A percentile compares a stretch with the other conserved stretches of the same genome.
These are phyloP conservation scores for Thaleichthys pacificus DNA, from an alignment of 2,797 vertebrate genomes.

Conservation along the genomic window DNA sequence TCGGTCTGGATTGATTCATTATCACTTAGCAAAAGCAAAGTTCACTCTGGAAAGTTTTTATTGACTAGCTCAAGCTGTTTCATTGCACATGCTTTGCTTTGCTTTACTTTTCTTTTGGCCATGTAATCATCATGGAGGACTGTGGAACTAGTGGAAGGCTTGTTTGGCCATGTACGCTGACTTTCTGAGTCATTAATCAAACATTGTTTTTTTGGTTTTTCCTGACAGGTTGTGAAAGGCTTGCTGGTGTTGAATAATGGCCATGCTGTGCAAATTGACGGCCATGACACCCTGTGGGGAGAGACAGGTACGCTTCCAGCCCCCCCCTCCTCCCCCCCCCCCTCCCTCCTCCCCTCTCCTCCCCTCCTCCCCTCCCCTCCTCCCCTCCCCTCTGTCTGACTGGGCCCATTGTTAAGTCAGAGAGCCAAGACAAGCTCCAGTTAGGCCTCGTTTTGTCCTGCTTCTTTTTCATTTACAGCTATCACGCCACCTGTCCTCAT, in stretches of 20 bases:
- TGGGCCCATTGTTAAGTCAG: constrained; percentile 9
- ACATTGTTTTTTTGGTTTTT: constrained; percentile 43
- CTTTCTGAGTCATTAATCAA: constrained; percentile 63
- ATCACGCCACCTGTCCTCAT: not conserved
- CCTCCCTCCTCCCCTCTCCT: constrained; percentile 22
- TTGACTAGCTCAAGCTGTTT: constrained; percentile 33
- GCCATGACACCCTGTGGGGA: constrained; percentile 94
- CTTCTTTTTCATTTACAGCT: not conserved
- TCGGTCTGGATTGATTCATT: constrained; percentile 44
- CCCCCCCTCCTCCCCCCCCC: constrained; percentile 18
- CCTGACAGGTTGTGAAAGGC: constrained; percentile 86
- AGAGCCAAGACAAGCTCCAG: constrained; percentile 16
- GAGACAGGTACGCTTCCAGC: constrained; percentile 90
- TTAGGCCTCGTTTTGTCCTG: constrained; percentile 27
- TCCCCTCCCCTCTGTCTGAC: constrained; percentile 23
- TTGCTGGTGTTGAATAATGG: constrained; percentile 86
- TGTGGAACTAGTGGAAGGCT: constrained; percentile 37
- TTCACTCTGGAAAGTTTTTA: constrained; percentile 27
- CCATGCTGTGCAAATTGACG: constrained; percentile 85
- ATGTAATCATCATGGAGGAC: constrained; percentile 21
- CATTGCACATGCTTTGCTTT: not conserved
- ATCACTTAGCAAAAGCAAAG: constrained; percentile 32
- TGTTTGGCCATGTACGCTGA: constrained; percentile 49
- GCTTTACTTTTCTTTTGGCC: constrained; percentile 1
- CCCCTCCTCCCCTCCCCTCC: not conserved